These are phyloP conservation scores for Actinopyga echinites DNA, from an alignment of 53 echinoderm and acorn worm species.

Conservation along the genomic window DNA sequence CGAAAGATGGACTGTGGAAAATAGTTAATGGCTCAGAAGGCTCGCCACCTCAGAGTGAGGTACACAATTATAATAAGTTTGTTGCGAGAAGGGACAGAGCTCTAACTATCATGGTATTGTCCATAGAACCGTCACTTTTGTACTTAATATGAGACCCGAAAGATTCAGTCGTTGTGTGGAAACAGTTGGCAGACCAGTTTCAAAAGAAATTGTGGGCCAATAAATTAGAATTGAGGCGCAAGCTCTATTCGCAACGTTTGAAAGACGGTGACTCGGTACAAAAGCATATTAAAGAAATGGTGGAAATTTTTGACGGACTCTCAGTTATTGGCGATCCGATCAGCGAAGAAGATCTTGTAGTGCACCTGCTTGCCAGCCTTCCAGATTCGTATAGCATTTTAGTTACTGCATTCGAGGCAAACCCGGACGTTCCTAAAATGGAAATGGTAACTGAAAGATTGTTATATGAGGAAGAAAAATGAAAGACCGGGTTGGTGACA, in stretches of 20 bases:
- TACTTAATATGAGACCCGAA: neutral
- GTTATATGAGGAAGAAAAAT: neutral
- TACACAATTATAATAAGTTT: neutral
- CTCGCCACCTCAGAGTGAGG: neutral
- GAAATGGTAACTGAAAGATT: conserved; percentile 5
- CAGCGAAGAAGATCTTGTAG: conserved; percentile 6
- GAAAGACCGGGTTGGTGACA: conserved; percentile 1
- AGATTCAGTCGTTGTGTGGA: neutral
- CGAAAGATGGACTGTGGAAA: conserved; percentile 2
- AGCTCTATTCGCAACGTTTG: neutral
- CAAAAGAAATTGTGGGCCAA: conserved; percentile 24
- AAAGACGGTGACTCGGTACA: conserved; percentile 15
- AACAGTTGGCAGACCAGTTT: conserved; percentile 25
- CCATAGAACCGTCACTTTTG: neutral
- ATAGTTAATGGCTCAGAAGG: neutral
- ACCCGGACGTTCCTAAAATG: neutral
- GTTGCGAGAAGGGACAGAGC: conserved; percentile 4
- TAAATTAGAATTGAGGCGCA: neutral
- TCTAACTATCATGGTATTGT: neutral
- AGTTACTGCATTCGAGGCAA: conserved; percentile 4
- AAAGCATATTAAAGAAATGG: conserved; percentile 3
- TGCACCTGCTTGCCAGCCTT: conserved; percentile 9
- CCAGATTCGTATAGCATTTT: conserved; percentile 18
- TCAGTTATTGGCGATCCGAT: conserved; percentile 18
- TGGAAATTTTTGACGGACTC: neutral